These are phyloP conservation scores for Aleadryas rufinucha DNA, from an alignment of 2,113 vertebrate species.

Conservation along the genomic window DNA sequence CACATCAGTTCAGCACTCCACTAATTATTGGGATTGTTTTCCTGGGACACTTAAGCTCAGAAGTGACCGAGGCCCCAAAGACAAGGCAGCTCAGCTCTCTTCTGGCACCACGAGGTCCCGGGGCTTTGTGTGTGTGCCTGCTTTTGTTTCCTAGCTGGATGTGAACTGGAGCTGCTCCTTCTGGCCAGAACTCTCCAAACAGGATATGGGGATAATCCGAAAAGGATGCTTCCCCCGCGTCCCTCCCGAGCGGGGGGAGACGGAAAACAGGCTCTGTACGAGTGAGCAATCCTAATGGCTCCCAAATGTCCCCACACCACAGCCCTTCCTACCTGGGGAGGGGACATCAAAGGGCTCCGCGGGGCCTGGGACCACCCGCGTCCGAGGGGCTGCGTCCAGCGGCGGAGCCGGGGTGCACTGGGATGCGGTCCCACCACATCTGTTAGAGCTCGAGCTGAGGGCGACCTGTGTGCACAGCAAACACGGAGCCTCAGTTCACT, in stretches of 20 bases:
- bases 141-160: neutral
- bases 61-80: neutral
- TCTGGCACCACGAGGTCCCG: neutral
- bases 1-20: neutral
- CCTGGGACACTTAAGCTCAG: neutral
- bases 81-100: neutral
- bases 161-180: neutral
- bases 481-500: accelerated
- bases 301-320: neutral
- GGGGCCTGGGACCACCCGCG: neutral
- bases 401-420: accelerated
- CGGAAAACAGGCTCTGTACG: neutral
- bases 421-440: neutral
- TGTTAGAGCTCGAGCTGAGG: neutral
- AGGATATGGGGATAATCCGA: neutral
- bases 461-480: neutral
- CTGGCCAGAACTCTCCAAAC: neutral
- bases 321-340: neutral
- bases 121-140: neutral
- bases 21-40: neutral
- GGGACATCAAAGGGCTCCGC: neutral
- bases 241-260: neutral
- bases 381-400: neutral
- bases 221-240: neutral
- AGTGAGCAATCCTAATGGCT: neutral